Conservation (phyloP, 2,888 invertebrate genomes). For the Morpho deidamia region DNA sequence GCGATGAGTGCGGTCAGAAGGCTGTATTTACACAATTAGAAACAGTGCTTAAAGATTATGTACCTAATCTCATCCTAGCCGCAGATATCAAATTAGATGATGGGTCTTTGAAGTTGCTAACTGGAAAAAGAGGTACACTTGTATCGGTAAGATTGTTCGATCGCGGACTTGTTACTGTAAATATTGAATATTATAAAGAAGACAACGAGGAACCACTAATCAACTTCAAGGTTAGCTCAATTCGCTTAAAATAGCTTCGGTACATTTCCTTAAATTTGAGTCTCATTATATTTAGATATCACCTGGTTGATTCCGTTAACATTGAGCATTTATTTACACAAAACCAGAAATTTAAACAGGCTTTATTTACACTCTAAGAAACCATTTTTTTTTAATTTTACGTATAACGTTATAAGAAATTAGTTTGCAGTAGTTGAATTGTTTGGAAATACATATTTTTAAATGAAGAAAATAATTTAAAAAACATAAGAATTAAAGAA, state of each 20-base stretch:
- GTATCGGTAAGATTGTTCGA: conserved; percentile 85
- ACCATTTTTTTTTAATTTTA: too few species aligned
- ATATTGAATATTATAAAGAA: conserved; percentile 89
- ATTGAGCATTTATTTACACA: too few species aligned
- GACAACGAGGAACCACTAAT: conserved; percentile 85
- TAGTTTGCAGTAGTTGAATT: too few species aligned
- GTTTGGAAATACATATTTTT: too few species aligned
- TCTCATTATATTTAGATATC: conserved; percentile 6
- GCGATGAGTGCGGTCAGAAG: conserved; percentile 82
- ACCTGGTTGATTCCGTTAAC: not conserved
- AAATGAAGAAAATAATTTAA: too few species aligned
- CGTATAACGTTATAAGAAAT: too few species aligned
- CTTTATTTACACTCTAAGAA: too few species aligned
- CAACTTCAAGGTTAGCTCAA: conserved; percentile 84
- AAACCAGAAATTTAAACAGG: too few species aligned
- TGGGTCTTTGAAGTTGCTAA: conserved; percentile 83
- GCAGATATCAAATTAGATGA: conserved; percentile 83
- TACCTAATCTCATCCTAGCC: conserved; percentile 83
- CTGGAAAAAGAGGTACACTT: conserved; percentile 83
- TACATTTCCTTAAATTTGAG: conserved; percentile 6
- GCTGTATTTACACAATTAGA: conserved; percentile 82
- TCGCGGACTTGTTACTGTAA: conserved; percentile 87
- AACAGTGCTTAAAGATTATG: conserved; percentile 83
- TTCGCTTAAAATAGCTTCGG: conserved; percentile 25
- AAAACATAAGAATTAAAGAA: too few species aligned